Evolutionary conservation across 2,113 vertebrate species (phyloP).

Genomic region (Podilymbus podiceps): DNA sequence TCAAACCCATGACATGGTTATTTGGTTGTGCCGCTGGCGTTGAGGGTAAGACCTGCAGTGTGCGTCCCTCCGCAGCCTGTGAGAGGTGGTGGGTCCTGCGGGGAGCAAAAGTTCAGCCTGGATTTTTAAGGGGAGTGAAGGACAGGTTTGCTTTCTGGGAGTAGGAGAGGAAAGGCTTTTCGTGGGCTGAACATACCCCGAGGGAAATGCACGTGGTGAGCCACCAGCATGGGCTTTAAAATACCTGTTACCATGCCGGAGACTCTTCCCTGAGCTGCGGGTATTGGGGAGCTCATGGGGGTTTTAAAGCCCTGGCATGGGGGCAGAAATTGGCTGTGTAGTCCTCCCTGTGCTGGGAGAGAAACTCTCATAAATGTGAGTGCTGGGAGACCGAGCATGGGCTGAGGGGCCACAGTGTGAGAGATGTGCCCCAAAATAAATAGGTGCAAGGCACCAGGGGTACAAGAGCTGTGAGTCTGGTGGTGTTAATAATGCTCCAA

Average conservation of each 20-base stretch:
- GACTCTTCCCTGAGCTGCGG: background rate
- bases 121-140: background rate
- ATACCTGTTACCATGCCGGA: background rate
- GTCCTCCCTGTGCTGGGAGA: accelerated
- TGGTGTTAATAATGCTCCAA: background rate
- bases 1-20: accelerated
- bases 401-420: background rate
- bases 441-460: background rate
- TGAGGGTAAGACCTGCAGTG: background rate
- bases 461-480: background rate
- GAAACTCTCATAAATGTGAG: accelerated
- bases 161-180: background rate
- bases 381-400: background rate
- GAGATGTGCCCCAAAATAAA: background rate
- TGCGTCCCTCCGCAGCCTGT: background rate
- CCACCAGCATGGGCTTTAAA: background rate
- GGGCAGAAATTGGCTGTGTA: accelerated
- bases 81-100: background rate
- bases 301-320: background rate
- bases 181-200: accelerated
- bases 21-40: background rate
- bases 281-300: accelerated
- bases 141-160: background rate
- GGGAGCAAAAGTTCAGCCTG: background rate
- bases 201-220: background rate